Conservation (phyloP, 1,140 invertebrate species). For the Dreissena polymorpha region DNA sequence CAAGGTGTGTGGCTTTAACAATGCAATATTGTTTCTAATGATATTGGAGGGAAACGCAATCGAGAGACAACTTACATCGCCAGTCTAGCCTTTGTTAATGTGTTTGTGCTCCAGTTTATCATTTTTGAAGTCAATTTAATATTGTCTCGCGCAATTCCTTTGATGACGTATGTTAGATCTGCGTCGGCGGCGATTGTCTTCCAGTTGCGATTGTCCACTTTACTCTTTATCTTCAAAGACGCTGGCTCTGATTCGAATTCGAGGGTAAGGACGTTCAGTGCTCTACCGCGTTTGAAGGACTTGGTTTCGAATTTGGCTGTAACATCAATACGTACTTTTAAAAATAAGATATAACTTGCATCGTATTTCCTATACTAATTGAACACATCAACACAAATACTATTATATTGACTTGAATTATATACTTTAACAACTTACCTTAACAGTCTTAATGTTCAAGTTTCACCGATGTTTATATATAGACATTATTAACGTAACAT, state of each 20-base stretch:
- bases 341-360: too few species aligned
- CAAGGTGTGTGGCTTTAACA: too few species aligned
- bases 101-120: slow-evolving; percentile 36
- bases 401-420: too few species aligned
- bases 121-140: slow-evolving; percentile 42
- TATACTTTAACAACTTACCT: too few species aligned
- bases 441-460: too few species aligned
- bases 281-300: neutral
- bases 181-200: slow-evolving; percentile 19
- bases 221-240: slow-evolving; percentile 14
- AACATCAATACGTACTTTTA: neutral
- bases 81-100: slow-evolving; percentile 22
- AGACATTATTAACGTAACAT: neutral
- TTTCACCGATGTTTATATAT: too few species aligned
- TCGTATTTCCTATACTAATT: too few species aligned
- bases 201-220: slow-evolving; percentile 9
- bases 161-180: slow-evolving; percentile 41
- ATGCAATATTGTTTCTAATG: too few species aligned
- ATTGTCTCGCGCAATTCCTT: slow-evolving; percentile 31
- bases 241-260: slow-evolving; percentile 19
- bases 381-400: too few species aligned
- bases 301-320: slow-evolving; percentile 19
- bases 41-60: too few species aligned
- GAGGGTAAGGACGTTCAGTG: neutral
- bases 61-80: slow-evolving; percentile 27